Conservation (phyloP, 2,888 invertebrate species). For the Sphinx pinastri region DNA sequence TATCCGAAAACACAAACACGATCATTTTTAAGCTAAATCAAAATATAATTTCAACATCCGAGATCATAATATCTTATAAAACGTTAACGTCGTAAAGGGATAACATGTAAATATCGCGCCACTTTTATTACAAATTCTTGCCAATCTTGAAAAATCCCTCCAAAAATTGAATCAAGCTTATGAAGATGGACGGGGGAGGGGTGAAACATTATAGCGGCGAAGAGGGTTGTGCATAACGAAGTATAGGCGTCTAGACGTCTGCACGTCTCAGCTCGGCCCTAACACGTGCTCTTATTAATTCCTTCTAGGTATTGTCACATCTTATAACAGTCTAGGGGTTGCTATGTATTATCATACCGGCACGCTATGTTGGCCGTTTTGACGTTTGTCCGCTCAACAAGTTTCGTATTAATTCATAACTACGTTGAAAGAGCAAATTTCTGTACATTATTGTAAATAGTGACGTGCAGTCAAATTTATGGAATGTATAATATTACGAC, state of each 20-base stretch:
- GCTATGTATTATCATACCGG: too few species aligned
- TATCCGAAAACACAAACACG: not conserved
- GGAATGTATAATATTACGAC: too few species aligned
- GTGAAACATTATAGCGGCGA: not conserved
- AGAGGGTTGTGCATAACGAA: conserved; percentile 1
- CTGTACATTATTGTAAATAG: too few species aligned
- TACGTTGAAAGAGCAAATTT: too few species aligned
- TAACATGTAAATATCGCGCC: conserved; percentile 19
- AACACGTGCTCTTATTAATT: conserved; percentile 13
- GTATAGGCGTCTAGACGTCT: conserved; percentile 25
- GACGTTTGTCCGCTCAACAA: too few species aligned
- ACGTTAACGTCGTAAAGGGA: conserved; percentile 18
- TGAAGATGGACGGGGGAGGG: conserved; percentile 3
- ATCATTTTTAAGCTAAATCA: not conserved
- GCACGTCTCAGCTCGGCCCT: not conserved
- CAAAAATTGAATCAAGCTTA: conserved; percentile 22
- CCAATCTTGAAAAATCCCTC: conserved; percentile 23
- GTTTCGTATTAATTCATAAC: too few species aligned
- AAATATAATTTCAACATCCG: conserved; percentile 1
- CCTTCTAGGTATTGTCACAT: not conserved
- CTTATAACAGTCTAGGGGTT: not conserved
- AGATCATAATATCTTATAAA: conserved; percentile 17
- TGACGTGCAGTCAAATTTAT: too few species aligned
- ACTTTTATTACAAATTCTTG: conserved; percentile 24
- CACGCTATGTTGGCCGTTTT: too few species aligned